Base-by-base conservation (phyloP, 2,113 vertebrate species). In the Ammodytes dubius region DNA sequence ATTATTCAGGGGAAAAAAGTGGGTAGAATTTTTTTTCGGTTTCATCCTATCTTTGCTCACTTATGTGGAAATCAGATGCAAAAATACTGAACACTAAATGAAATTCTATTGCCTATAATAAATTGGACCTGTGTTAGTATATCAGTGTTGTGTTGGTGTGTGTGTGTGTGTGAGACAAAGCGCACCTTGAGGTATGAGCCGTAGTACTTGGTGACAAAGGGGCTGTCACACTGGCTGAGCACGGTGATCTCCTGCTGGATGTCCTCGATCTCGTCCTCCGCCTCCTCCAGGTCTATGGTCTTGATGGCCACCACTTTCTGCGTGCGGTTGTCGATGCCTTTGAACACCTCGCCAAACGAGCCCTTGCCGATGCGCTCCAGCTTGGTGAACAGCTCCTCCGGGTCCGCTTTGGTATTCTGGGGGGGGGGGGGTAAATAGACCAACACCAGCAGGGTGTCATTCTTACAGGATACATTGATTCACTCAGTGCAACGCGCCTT, bases 261-360 rank as follows among this genome's bases (percentile, higher is more conserved):
- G 94, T 99, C 98, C 91, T 99, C 98, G 54, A 99, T 99, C 95
- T 99, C 98, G 67, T 99, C 98, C 94, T 99, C 98, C 0, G 98
- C 98, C 91, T 99, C 98, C 94, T 99, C 98, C 87, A 99, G 94
- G 93, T 99, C 98, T 79, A 99, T 99, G 93, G 96, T 98, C 96
- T 99, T 99, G 95, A 99, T 99, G 92, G 98, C 98, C 87, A 99
- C 97, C 56, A 99, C 98, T 90, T 99, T 99, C 95, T 99, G 98
- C 79, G 97, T 98, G 94, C 97, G 97, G 93, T 98, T 98, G 96
- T 99, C 98, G 92, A 99, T 99, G 94, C 98, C 98, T 95, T 99
- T 99, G 94, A 99, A 99, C 82, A 99, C 98, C 91, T 99, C 98
- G 15, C 98, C 98, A 27, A 99, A 99, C 4, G 98, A 99, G 56